Evolutionary conservation across 1,140 invertebrate genomes (phyloP), one percentile per base, ranked within the genome.

Genomic region (Dreissena polymorpha): DNA sequence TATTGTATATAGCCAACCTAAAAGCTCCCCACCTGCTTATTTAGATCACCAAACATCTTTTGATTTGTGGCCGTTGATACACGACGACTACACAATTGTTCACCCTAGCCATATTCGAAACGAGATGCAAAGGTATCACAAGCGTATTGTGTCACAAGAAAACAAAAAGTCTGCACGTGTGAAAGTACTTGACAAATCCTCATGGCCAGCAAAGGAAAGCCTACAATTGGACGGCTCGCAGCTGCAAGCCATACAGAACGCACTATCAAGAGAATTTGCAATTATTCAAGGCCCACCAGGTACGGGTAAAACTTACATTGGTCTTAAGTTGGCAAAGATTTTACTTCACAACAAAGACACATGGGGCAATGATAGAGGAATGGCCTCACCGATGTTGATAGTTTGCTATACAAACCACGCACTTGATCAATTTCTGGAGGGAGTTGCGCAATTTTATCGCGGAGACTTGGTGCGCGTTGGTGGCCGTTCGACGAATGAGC

Each of bases 361-460:
- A 10, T 91, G 89, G 90, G 70, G 21, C 27, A 13, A 55, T 14
- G 39, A 23, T 2, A 29, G 51, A 13, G 39, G 21, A 16, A 57
- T 53, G 10, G 1, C 29, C 7, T 64, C 68, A 50, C 95, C 96
- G 10, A 95, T 98, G 78, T 90, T 98, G 2, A 93, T 98, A 7
- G 95, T 98, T 21, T 97, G 96, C 90, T 97, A 95, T 86, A 97
- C 96, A 0, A 98, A 98, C 90, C 96, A 97, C 91, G 97, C 97
- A 0, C 90, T 98, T 7, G 97, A 98, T 93, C 96, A 98, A 89
- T 97, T 98, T 93, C 91, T 98, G 16, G 95, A 97, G 91, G 96
- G 95, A 39, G 90, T 93, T 0, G 21, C 86, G 0, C 71, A 86
- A 18, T 90, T 90, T 70, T 73, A 74, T 16, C 51, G 76, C 23